Base-by-base conservation (phyloP, 2,888 invertebrate genomes). In the Drosophila neotestacea region DNA sequence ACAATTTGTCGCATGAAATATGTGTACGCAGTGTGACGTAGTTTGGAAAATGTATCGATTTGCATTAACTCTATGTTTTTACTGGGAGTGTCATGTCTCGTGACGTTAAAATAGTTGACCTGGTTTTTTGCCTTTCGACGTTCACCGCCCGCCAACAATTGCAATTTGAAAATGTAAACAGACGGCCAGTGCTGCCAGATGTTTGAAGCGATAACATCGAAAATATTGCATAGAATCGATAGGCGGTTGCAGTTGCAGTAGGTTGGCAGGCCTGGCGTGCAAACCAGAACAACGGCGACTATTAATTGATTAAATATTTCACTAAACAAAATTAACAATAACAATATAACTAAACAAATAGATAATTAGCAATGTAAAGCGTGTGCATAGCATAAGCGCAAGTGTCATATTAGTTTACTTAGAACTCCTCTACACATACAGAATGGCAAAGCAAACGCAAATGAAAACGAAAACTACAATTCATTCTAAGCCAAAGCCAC, bases 291-390 rank as follows among this genome's bases (percentile, higher is more conserved):
- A 76, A 76, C 76, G 76, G 73, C 77, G 69, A 73, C 70, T 73
- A 77, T 77, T 73, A 77, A 77, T 77, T 77, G 77, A 77, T 77
- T 77, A 73, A 77, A 76, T 77, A 70, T 69, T 62, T 70, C 30
- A 27, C 41, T 62, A 52, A 70, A 56, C 36, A 55, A 60, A 46
- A 70, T 46, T 16, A 60, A 58, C 55, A 44, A 44, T 47, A 70
- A 52, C 47, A 70, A 62, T 59, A 32, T 44, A 44, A 32, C 10
- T 36, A 39, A 39, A 16, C 51, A 39, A 34, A 34, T 39, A 34
- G 16, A 34, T 61, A 10, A 46, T 63, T 7, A 42, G 28, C 32
- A 32, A 32, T 32, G 32, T 32, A 6, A 32, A 6, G 32, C 10
- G n/a, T 10, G 46, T 52, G 50, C 38, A 47, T 32, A 32, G 2